Base-by-base conservation (phyloP, 2,888 invertebrate species). In the Incurvaria masculella region DNA sequence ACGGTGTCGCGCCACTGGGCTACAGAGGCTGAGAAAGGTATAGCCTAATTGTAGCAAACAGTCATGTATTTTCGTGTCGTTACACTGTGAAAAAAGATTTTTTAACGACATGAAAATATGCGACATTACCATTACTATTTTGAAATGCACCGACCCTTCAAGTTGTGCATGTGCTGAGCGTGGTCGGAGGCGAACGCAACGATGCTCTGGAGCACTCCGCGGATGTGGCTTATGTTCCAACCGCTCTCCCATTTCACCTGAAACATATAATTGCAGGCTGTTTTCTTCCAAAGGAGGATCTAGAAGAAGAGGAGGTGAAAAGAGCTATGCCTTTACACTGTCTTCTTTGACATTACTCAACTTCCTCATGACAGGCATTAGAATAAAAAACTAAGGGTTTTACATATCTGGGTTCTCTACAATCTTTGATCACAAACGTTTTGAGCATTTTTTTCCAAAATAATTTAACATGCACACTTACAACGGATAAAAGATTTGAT, bases 171-270 rank as follows among this genome's bases (percentile, higher is more conserved):
- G 51, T 83, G 74, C 46, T 84, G 79, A 1, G 86, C 80, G 72
- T 95, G 90, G 59, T 94, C 88, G 42, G 85, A 79, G 0, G 86
- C 83, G 42, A 96, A 69, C 1, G 89, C 83, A 52, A 85, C 84
- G 41, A 97, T 85, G 53, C 94, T 91, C 60, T 90, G 87, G 3
- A 97, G 74, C 59, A 94, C 94, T n/a, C 94, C 95, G 58, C 93
- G 81, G 60, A 92, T 94, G 63, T 95, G 94, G 57, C 89, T 87
- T 49, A 89, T 85, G 61, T 92, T 91, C 93, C 93, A 93, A 10
- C 92, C 92, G 59, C 88, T 90, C 57, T 92, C 92, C 81, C 91
- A 92, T 61, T 78, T 79, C 6, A 79, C 71, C 79, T 79, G 50
- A n/a, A n/a, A n/a, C n/a, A 52, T 63, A 62, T 33, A 40, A 16